These are phyloP conservation scores for Lates japonicus DNA, from an alignment of 2,797 vertebrate genomes.

Conservation along the genomic window DNA sequence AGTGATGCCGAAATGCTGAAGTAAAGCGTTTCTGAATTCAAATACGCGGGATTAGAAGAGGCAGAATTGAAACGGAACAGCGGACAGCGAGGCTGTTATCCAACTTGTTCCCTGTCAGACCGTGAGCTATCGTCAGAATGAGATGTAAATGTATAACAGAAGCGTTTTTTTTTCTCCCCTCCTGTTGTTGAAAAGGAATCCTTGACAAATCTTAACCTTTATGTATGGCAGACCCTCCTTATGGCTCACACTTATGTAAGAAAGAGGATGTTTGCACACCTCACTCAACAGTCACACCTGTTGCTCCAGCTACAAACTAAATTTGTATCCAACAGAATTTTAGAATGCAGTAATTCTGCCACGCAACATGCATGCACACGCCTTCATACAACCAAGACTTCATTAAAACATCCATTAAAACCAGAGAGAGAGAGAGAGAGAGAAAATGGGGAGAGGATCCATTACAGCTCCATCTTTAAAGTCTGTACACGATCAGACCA, in stretches of 20 bases:
- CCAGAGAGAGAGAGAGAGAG: too few relatives aligned
- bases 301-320: background rate
- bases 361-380: background rate
- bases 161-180: background rate
- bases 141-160: conserved; percentile 57
- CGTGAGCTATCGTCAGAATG: conserved; percentile 45
- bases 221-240: conserved; percentile 8
- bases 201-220: conserved; percentile 9
- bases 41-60: conserved; percentile 59
- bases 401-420: background rate
- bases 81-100: conserved; percentile 65
- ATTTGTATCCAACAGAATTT: background rate
- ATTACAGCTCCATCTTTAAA: conserved; percentile 18
- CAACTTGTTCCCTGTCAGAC: conserved; percentile 56
- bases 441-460: conserved; percentile 2
- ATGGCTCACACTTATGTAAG: conserved; percentile 8
- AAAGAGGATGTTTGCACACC: conserved; percentile 9
- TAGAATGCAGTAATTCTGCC: background rate
- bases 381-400: background rate
- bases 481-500: conserved; percentile 4
- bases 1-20: conserved; percentile 43
- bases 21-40: conserved; percentile 60
- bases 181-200: conserved; percentile 10
- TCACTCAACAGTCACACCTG: conserved; percentile 17
- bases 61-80: conserved; percentile 64